phyloP scores from a whole-genome alignment of 2,797 vertebrate genomes.

The Melanotaenia trifasciata region DNA sequence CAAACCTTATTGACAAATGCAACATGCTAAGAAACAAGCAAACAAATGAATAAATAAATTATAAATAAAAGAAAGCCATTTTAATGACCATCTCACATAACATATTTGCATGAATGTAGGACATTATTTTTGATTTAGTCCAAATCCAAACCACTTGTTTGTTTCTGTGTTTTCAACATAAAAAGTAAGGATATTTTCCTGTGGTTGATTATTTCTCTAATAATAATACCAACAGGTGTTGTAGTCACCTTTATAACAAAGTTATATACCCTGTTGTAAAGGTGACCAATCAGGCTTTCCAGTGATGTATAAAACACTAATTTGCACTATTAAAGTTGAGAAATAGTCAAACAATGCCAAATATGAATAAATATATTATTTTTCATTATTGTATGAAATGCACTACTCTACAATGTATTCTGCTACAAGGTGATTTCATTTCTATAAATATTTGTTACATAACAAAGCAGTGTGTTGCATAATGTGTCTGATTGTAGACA shows the following conservation, averaged over 20 bases:
- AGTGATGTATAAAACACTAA: neutral
- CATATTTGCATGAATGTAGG: neutral
- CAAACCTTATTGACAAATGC: neutral
- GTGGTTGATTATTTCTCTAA: no score
- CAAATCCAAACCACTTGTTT: no score
- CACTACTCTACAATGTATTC: no score
- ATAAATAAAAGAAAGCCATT: neutral
- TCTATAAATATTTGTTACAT: slow-evolving; percentile 25
- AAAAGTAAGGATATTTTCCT: no score
- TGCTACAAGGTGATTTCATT: neutral
- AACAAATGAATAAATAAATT: neutral
- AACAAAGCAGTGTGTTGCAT: slow-evolving; percentile 27
- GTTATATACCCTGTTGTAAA: neutral
- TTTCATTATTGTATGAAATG: neutral
- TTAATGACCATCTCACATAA: neutral
- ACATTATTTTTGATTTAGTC: neutral
- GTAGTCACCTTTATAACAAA: no score
- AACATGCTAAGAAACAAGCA: neutral
- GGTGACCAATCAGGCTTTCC: no score
- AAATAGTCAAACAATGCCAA: neutral
- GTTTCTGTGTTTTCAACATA: no score
- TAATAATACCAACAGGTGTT: no score
- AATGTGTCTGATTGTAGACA: slow-evolving; percentile 13
- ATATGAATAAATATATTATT: neutral
- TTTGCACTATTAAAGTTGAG: neutral